Conservation (phyloP, 2,888 invertebrate genomes). For the Incurvaria masculella region DNA sequence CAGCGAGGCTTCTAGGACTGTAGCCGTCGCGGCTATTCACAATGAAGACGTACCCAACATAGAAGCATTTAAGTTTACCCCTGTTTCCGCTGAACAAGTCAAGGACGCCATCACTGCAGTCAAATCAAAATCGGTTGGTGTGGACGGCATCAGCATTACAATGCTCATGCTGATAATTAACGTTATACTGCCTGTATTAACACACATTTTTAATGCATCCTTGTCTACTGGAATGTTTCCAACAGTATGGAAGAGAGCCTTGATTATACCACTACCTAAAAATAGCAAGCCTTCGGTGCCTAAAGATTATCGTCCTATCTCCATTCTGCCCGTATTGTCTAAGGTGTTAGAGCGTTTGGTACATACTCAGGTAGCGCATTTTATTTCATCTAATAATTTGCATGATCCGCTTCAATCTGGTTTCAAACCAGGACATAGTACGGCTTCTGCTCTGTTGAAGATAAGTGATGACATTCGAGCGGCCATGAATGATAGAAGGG, state of each 20-base stretch:
- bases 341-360: not conserved
- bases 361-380: not conserved
- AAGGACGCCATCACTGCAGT: not conserved
- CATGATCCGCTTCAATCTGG: slow-evolving; percentile 1
- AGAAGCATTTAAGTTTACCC: not conserved
- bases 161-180: not conserved
- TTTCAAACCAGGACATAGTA: not conserved
- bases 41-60: not conserved
- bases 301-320: not conserved
- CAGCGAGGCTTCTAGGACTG: not conserved
- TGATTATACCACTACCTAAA: not conserved
- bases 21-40: not conserved
- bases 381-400: not conserved
- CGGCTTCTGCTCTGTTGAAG: not conserved
- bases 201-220: not conserved
- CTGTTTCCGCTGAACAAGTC: not conserved
- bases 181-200: not conserved
- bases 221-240: not conserved
- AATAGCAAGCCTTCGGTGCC: not conserved
- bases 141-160: not conserved
- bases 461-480: not conserved
- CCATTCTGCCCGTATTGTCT: not conserved
- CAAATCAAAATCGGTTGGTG: not conserved
- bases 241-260: not conserved
- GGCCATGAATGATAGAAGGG: not conserved